A percentile compares a stretch with the other conserved stretches of the same genome.
Conservation (phyloP, 1,140 invertebrate species). For the Drosophila trapezifrons region DNA sequence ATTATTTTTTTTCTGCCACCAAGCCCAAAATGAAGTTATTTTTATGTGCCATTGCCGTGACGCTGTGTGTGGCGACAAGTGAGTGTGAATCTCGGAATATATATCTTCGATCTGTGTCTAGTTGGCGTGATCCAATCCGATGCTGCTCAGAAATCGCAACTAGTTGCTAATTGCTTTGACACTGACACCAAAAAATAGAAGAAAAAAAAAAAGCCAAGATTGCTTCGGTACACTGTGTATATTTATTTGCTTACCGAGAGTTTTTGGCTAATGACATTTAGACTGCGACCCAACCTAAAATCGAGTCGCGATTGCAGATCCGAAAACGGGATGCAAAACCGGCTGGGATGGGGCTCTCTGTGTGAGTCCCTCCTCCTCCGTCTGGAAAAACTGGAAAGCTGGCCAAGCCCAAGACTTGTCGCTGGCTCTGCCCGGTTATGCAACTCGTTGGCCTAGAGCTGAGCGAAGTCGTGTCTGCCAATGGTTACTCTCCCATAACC, state of each 20-base stretch:
- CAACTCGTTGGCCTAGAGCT: slow-evolving; percentile 23
- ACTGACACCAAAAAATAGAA: slow-evolving; percentile 51
- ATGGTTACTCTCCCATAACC: slow-evolving; percentile 11
- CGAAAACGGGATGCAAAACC: slow-evolving; percentile 25
- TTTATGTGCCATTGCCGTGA: slow-evolving; percentile 75
- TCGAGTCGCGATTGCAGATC: slow-evolving; percentile 22
- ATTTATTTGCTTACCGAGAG: not conserved
- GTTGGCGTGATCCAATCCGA: slow-evolving; percentile 6
- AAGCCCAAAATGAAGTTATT: slow-evolving; percentile 78
- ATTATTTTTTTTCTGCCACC: slow-evolving; percentile 12
- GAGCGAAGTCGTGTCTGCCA: slow-evolving; percentile 5
- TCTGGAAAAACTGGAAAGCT: slow-evolving; percentile 36
- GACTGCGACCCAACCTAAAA: slow-evolving; percentile 13
- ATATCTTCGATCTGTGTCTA: slow-evolving; percentile 20
- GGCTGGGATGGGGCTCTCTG: slow-evolving; percentile 17
- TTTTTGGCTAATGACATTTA: slow-evolving; percentile 40
- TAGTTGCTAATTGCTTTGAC: slow-evolving; percentile 71
- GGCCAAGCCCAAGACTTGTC: slow-evolving; percentile 23
- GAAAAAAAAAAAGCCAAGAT: not conserved
- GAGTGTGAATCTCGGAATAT: slow-evolving; percentile 61
- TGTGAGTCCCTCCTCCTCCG: slow-evolving; percentile 11
- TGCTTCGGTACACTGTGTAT: slow-evolving; percentile 1
- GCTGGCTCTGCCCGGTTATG: slow-evolving; percentile 18
- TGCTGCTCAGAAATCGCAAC: slow-evolving; percentile 32
- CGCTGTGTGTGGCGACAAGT: slow-evolving; percentile 77